Evolutionary conservation across 2,888 invertebrate species (phyloP).

Genomic region (Xestia xanthographa): DNA sequence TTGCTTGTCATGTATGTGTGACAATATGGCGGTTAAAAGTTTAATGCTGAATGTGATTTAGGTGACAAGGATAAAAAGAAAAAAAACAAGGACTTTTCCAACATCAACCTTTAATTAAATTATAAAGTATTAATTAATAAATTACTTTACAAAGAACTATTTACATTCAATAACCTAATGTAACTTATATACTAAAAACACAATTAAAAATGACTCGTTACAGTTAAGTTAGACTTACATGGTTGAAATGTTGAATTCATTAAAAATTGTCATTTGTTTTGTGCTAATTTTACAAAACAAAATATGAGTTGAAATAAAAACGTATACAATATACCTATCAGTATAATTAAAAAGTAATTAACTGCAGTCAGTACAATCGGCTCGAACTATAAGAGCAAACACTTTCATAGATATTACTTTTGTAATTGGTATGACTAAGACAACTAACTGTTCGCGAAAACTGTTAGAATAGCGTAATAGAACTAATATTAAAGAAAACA

Average conservation of each 20-base stretch:
- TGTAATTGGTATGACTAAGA: background rate
- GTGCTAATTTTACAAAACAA: conserved; percentile 44
- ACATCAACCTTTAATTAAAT: conserved; percentile 85
- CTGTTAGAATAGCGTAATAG: too few species aligned
- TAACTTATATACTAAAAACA: conserved; percentile 45
- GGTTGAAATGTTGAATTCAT: conserved; percentile 45
- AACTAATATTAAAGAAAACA: too few species aligned
- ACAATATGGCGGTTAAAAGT: too few species aligned
- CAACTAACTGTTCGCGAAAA: too few species aligned
- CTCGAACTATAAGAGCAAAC: conserved; percentile 8
- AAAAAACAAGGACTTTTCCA: conserved; percentile 67
- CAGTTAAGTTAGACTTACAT: conserved; percentile 18
- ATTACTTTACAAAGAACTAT: conserved; percentile 75
- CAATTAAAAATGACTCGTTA: conserved; percentile 37
- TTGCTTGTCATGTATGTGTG: too few species aligned
- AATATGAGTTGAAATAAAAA: background rate
- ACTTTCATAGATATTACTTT: background rate
- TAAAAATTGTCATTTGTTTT: conserved; percentile 12
- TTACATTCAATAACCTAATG: conserved; percentile 65
- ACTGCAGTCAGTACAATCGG: background rate
- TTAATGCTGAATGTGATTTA: background rate
- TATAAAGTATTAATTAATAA: conserved; percentile 74
- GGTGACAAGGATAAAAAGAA: conserved; percentile 50
- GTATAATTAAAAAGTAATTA: background rate
- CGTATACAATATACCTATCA: background rate